phyloP scores from a whole-genome alignment of 2,888 invertebrate genomes.

The Dromius quadrimaculatus region DNA sequence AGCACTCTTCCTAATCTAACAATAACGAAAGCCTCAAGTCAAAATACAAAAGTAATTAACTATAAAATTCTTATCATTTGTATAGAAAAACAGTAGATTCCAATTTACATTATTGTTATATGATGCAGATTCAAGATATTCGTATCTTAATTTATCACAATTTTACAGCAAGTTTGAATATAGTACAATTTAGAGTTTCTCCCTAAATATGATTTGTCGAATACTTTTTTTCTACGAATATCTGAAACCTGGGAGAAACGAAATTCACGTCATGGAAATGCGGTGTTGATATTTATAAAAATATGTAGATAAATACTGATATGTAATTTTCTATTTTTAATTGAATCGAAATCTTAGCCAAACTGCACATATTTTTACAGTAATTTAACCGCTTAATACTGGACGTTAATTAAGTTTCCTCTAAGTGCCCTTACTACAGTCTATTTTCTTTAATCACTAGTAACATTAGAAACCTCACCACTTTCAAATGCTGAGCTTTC shows the following conservation, averaged over 20 bases:
- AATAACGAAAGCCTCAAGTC: conserved; percentile 19
- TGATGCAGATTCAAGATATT: conserved; percentile 28
- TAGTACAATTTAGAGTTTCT: not conserved
- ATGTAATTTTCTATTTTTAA: conserved; percentile 8
- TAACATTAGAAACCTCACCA: not conserved
- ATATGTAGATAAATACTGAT: conserved; percentile 32
- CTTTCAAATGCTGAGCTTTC: conserved; percentile 4
- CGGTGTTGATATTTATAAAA: conserved; percentile 29
- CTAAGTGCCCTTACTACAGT: conserved; percentile 22
- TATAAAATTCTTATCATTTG: conserved; percentile 46
- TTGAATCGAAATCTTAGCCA: conserved; percentile 9
- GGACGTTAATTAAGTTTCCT: conserved; percentile 29
- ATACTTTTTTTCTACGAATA: conserved; percentile 30
- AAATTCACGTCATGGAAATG: conserved; percentile 19
- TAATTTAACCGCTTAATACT: conserved; percentile 13
- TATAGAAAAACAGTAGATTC: conserved; percentile 31
- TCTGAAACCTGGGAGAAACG: conserved; percentile 23
- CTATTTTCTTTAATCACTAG: conserved; percentile 6
- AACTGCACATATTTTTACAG: conserved; percentile 8
- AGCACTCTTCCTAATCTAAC: conserved; percentile 12
- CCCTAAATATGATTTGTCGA: not conserved
- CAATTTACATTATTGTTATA: conserved; percentile 39
- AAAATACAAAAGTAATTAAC: conserved; percentile 39
- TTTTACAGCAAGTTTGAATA: conserved; percentile 17
- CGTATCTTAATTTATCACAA: conserved; percentile 24